phyloP scores from a whole-genome alignment of 2,888 invertebrate species.

The Hyalella azteca region DNA sequence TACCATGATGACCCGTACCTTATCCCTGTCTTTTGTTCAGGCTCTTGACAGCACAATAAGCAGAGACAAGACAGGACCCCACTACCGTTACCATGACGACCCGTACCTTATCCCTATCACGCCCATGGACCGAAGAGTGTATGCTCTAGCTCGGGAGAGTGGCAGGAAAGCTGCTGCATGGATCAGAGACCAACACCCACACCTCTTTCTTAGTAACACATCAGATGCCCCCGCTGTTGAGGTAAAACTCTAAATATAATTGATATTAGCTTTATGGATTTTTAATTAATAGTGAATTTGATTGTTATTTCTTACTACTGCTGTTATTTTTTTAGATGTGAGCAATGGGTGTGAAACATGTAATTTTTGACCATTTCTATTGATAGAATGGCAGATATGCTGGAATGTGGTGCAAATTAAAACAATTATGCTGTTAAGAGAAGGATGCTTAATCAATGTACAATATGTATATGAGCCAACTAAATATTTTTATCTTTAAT shows the following conservation, averaged over 20 bases:
- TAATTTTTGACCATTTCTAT: no score
- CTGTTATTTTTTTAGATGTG: no score
- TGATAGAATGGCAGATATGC: no score
- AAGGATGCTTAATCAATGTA: no score
- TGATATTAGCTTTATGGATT: no score
- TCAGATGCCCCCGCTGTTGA: constrained; percentile 72
- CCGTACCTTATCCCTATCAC: constrained; percentile 82
- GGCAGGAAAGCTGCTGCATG: constrained; percentile 86
- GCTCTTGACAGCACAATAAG: constrained; percentile 80
- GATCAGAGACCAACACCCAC: constrained; percentile 76
- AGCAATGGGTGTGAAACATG: no score
- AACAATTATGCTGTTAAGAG: no score
- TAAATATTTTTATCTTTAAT: no score
- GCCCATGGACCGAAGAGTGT: constrained; percentile 73
- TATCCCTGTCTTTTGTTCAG: constrained; percentile 47
- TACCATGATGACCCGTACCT: background rate
- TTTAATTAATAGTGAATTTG: no score
- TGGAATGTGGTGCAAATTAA: no score
- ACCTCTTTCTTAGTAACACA: constrained; percentile 71
- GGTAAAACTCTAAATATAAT: constrained; percentile 62
- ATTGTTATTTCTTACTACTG: no score
- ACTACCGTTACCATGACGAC: constrained; percentile 91
- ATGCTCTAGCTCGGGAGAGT: constrained; percentile 81
- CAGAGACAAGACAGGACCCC: constrained; percentile 83
- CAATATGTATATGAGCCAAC: no score